phyloP scores from a whole-genome alignment of 1,140 invertebrate genomes.

The Drosophila sechellia region DNA sequence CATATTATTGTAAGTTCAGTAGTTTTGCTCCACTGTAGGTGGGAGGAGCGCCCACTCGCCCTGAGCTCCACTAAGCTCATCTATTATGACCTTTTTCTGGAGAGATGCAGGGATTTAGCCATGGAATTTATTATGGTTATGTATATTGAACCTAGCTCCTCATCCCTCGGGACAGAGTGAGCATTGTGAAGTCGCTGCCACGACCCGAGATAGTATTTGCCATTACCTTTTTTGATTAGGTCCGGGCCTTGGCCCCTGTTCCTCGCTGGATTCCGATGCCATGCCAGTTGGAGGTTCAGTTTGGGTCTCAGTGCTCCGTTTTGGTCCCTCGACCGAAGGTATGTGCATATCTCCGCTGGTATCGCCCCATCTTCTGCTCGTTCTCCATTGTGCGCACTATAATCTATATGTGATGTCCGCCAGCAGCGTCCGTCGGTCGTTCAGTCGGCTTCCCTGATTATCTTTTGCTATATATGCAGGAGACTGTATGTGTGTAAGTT shows the following conservation, averaged over 20 bases:
- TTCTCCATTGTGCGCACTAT: slow-evolving; percentile 62
- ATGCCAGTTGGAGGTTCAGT: slow-evolving; percentile 23
- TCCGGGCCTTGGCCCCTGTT: slow-evolving; percentile 36
- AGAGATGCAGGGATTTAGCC: slow-evolving; percentile 74
- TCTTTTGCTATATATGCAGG: slow-evolving; percentile 26
- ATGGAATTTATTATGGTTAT: slow-evolving; percentile 81
- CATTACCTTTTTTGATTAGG: slow-evolving; percentile 78
- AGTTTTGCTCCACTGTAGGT: slow-evolving; percentile 20
- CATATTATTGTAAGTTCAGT: neutral
- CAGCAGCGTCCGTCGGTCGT: slow-evolving; percentile 40
- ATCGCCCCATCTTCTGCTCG: slow-evolving; percentile 60
- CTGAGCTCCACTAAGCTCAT: slow-evolving; percentile 63
- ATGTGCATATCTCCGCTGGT: slow-evolving; percentile 42
- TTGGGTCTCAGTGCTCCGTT: slow-evolving; percentile 25
- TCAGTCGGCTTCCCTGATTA: slow-evolving; percentile 34
- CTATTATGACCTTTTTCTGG: slow-evolving; percentile 82
- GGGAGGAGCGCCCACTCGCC: slow-evolving; percentile 17
- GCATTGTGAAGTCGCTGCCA: slow-evolving; percentile 33
- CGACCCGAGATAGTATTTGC: slow-evolving; percentile 70
- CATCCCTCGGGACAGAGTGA: neutral
- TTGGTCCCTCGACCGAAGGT: slow-evolving; percentile 33
- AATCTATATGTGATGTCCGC: slow-evolving; percentile 70
- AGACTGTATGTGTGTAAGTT: neutral
- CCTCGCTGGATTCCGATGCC: slow-evolving; percentile 23
- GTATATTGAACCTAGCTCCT: slow-evolving; percentile 62